Percentiles rank a stretch among this genome's conserved stretches.
These are phyloP conservation scores for Osmerus eperlanus DNA, from an alignment of 2,113 vertebrate genomes.

Conservation along the genomic window DNA sequence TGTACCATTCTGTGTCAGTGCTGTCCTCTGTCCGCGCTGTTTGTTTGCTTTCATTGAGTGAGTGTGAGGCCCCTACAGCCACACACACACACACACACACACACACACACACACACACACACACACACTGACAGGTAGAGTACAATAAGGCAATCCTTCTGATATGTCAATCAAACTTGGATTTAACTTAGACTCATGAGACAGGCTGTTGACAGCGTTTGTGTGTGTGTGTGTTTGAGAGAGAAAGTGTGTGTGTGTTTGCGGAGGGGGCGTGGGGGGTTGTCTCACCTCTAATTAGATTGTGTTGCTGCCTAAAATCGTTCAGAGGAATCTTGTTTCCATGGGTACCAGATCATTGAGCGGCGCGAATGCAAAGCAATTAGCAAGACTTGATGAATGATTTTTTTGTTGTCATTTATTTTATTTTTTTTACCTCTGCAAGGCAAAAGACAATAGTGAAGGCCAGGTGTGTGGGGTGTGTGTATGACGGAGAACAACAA, in stretches of 20 bases:
- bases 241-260: not conserved
- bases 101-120: not conserved
- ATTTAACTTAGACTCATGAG: not conserved
- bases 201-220: not conserved
- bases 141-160: too few species aligned
- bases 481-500: not conserved
- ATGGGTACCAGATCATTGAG: slow-evolving; percentile 67
- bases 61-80: not conserved
- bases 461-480: slow-evolving; percentile 48
- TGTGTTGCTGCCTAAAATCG: slow-evolving; percentile 49
- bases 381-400: slow-evolving; percentile 67
- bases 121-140: not conserved
- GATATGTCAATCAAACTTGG: too few species aligned
- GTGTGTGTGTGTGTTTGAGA: slow-evolving; percentile 17
- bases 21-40: too few species aligned
- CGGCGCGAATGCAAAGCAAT: slow-evolving; percentile 67
- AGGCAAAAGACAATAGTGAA: slow-evolving; percentile 43
- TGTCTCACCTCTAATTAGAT: slow-evolving; percentile 48
- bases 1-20: too few species aligned
- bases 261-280: not conserved
- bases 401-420: too few species aligned
- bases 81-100: too few species aligned
- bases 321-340: slow-evolving; percentile 65
- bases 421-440: too few species aligned
- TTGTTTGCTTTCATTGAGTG: too few species aligned